These are phyloP conservation scores for Parelbella ahira DNA, from an alignment of 2,888 invertebrate genomes.

Conservation along the genomic window DNA sequence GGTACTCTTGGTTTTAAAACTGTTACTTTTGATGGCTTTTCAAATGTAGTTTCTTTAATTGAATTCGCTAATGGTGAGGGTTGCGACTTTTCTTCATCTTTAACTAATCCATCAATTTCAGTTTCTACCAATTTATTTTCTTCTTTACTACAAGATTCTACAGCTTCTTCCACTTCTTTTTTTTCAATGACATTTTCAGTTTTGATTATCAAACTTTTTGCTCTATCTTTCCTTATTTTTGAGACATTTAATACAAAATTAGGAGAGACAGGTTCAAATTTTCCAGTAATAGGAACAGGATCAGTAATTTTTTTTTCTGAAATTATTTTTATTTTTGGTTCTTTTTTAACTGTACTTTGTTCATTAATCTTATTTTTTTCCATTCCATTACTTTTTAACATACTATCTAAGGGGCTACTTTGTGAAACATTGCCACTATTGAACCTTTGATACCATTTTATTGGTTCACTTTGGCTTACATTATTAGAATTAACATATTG, in stretches of 20 bases:
- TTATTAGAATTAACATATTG: constrained; percentile 26
- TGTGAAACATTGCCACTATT: not conserved
- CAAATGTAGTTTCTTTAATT: not conserved
- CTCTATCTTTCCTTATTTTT: constrained; percentile 9
- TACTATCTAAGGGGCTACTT: not conserved
- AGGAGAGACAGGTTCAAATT: constrained; percentile 50
- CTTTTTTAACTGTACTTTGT: constrained; percentile 13
- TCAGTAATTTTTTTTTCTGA: constrained; percentile 55
- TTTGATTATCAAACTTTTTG: not conserved
- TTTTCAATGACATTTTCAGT: not conserved
- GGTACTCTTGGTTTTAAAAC: constrained; percentile 45
- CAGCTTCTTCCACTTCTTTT: not conserved
- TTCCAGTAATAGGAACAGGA: constrained; percentile 42
- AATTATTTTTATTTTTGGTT: constrained; percentile 52
- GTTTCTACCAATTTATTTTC: constrained; percentile 1
- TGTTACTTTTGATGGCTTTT: constrained; percentile 21
- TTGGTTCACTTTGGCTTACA: not conserved
- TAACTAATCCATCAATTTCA: constrained; percentile 4
- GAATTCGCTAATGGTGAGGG: not conserved
- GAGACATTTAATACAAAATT: constrained; percentile 39
- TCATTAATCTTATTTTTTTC: not conserved
- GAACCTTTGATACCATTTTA: not conserved
- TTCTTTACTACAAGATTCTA: too few relatives aligned
- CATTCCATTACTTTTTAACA: not conserved
- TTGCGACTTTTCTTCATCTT: constrained; percentile 1